Evolutionary conservation across 2,888 invertebrate genomes (phyloP), one percentile per base, ranked within the genome.

Genomic region (Drosophila niveifrons): DNA sequence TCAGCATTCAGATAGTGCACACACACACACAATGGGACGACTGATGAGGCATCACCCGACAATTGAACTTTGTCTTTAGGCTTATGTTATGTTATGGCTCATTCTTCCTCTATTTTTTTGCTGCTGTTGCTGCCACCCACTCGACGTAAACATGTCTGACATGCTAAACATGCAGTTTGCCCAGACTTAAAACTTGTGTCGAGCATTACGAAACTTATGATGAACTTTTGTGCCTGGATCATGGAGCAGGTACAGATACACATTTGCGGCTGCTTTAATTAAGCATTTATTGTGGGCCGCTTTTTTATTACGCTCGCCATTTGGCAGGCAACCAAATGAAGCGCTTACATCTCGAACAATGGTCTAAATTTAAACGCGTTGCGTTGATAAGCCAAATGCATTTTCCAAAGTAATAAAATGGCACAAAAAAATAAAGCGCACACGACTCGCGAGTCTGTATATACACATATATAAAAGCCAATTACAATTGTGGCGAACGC

Each of bases 181-280:
- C 52, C 68, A 67, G 75, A 80, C 82, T 72, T 72, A 72, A 79
- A 53, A 53, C 82, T 85, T 84, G 82, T 84, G n/a, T n/a, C 72
- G 63, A 61, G 57, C 56, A 61, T 63, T 29, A 59, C 23, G n/a
- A 71, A 81, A 81, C 76, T 74, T 73, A 31, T 68, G 55, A 53
- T 56, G 51, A 81, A 76, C 77, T 77, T 78, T 78, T 50, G 51
- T 47, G n/a, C 36, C 4, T 36, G 36, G 36, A 36, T 36, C 36
- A 46, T 13, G 31, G 11, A 17, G 15, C 39, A 43, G 31, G n/a
- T n/a, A n/a, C 2, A 23, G 31, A 47, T 47, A 57, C 46, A 57
- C 46, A 56, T 68, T 36, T 41, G 44, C 53, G 44, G 29, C 53
- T 63, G 59, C 66, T 55, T 72, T 58, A 72, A 63, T 72, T 72